Percentiles rank a stretch among this genome's conserved stretches.
Conservation (phyloP, 1,140 invertebrate species). For the Drosophila fuyamai region DNA sequence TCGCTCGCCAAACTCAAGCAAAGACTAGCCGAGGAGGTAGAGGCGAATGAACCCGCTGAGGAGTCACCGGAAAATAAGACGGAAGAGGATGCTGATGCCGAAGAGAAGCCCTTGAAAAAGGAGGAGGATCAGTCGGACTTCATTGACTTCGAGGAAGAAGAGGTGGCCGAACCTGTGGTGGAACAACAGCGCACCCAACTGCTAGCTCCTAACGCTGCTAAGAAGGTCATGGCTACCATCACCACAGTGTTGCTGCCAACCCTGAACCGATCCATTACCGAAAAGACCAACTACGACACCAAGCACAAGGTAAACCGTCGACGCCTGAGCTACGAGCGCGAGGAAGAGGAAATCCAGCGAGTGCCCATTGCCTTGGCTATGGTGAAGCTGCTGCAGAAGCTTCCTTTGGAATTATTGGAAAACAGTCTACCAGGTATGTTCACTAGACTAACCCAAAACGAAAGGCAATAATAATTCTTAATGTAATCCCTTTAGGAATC, state of each 20-base stretch:
- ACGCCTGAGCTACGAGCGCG: slow-evolving; percentile 87
- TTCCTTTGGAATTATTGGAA: slow-evolving; percentile 91
- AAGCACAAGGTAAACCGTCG: slow-evolving; percentile 93
- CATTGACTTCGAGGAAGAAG: slow-evolving; percentile 56
- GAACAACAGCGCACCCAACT: slow-evolving; percentile 79
- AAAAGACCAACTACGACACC: slow-evolving; percentile 90
- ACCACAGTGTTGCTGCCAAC: slow-evolving; percentile 86
- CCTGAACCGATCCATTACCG: slow-evolving; percentile 88
- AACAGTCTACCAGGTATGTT: slow-evolving; percentile 89
- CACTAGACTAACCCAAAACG: too few species aligned
- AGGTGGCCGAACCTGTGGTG: slow-evolving; percentile 36
- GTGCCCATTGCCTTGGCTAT: slow-evolving; percentile 96
- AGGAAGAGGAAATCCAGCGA: slow-evolving; percentile 95
- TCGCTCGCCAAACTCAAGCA: slow-evolving; percentile 46
- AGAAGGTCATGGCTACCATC: slow-evolving; percentile 89
- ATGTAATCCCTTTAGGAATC: slow-evolving; percentile 85
- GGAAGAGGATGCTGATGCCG: slow-evolving; percentile 63
- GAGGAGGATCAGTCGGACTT: slow-evolving; percentile 54
- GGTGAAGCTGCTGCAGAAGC: slow-evolving; percentile 95
- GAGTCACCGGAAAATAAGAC: slow-evolving; percentile 32
- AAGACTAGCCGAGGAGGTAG: slow-evolving; percentile 33
- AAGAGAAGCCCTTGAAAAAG: slow-evolving; percentile 39
- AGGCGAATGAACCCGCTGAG: slow-evolving; percentile 35
- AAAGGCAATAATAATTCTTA: too few species aligned
- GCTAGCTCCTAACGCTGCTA: slow-evolving; percentile 88